Percentiles rank a stretch among this genome's conserved stretches.
These are phyloP conservation scores for Helicoverpa zea DNA, from an alignment of 1,140 invertebrate genomes.

Conservation along the genomic window DNA sequence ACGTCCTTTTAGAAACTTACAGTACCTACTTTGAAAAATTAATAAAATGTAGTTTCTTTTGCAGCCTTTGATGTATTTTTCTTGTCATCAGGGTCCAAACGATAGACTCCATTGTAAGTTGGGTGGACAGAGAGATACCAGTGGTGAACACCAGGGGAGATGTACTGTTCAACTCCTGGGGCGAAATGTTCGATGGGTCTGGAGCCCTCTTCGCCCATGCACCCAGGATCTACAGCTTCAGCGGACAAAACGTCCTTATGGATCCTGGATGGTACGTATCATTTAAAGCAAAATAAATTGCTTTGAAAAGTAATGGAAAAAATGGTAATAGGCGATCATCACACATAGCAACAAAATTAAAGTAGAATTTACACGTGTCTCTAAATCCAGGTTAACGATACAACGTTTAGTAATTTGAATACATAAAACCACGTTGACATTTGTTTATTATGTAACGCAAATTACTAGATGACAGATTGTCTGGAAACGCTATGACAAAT, in stretches of 20 bases:
- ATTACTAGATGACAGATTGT: not conserved
- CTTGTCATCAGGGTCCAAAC: slow-evolving; percentile 91
- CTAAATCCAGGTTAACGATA: not conserved
- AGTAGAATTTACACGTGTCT: too few species aligned
- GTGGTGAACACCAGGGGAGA: slow-evolving; percentile 97
- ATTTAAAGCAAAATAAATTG: too few species aligned
- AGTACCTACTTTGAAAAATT: too few species aligned
- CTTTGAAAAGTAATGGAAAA: too few species aligned
- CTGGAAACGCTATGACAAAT: slow-evolving; percentile 19
- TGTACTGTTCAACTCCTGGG: slow-evolving; percentile 97
- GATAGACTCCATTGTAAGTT: slow-evolving; percentile 96
- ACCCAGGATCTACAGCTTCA: slow-evolving; percentile 97
- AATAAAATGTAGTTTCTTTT: too few species aligned
- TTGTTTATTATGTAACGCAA: not conserved
- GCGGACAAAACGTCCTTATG: slow-evolving; percentile 95
- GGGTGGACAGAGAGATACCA: slow-evolving; percentile 94
- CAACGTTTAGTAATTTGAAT: slow-evolving; percentile 2
- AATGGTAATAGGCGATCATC: too few species aligned
- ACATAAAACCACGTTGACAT: not conserved
- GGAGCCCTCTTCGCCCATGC: slow-evolving; percentile 95
- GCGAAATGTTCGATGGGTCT: slow-evolving; percentile 94
- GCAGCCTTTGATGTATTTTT: not conserved
- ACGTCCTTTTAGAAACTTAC: too few species aligned
- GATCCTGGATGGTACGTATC: slow-evolving; percentile 93
- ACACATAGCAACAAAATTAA: not conserved